Conservation (phyloP, 2,888 invertebrate species). For the Tridacna gigas region DNA sequence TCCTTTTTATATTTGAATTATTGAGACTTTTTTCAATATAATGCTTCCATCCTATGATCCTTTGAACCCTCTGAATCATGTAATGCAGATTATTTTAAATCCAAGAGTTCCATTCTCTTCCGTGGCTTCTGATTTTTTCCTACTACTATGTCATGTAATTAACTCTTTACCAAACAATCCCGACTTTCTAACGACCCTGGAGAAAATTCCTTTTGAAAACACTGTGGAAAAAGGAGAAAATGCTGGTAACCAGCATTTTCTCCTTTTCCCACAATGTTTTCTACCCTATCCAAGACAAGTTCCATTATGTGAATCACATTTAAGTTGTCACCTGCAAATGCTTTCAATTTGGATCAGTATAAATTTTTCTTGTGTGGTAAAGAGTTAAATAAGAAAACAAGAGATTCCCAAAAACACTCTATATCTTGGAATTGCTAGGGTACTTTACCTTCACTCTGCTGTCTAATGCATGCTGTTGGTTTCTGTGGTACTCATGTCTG, state of each 20-base stretch:
- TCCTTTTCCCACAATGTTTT: slow-evolving; percentile 2
- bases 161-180: too few species aligned
- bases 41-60: too few species aligned
- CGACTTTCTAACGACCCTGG: too few species aligned
- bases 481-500: slow-evolving; percentile 12
- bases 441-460: slow-evolving; percentile 5
- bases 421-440: not conserved
- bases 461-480: slow-evolving; percentile 7
- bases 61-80: too few species aligned
- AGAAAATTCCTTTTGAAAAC: too few species aligned
- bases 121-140: too few species aligned
- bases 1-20: too few species aligned
- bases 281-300: not conserved
- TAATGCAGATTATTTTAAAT: too few species aligned
- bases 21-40: too few species aligned
- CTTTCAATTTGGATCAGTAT: not conserved
- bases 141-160: not conserved
- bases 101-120: too few species aligned
- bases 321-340: not conserved
- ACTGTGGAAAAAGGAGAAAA: too few species aligned
- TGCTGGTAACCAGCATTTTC: slow-evolving; percentile 9
- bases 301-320: not conserved
- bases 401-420: not conserved
- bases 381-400: not conserved
- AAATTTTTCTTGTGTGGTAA: not conserved